Evolutionary conservation across 2,888 invertebrate genomes (phyloP), one percentile per base, ranked within the genome.

Genomic region (Lasioglossum morio): DNA sequence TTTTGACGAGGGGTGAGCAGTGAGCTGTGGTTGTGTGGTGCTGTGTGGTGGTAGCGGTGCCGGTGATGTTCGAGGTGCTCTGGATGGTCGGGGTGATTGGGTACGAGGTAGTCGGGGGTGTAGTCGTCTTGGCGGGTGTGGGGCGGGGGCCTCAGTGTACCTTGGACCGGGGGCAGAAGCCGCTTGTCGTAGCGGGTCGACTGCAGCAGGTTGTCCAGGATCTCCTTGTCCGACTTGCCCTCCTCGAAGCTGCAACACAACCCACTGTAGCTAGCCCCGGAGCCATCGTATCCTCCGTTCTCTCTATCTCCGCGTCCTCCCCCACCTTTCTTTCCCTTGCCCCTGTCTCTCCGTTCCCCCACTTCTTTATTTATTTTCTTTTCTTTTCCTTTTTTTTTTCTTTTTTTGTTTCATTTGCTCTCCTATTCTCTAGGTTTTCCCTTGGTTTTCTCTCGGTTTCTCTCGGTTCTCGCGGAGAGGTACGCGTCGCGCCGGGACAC

Each of bases 171-270:
- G 94, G 98, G 98, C 94, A 98, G 96, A 95, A 98, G 97, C 96
- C 98, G 97, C 96, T 98, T 98, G 96, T 98, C 98, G 96, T 98
- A 98, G 96, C 98, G 97, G 95, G 97, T 97, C 94, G 97, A 97
- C 96, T 97, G 97, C 95, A 98, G 96, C 94, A 98, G 97, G 96
- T 98, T 97, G 97, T 98, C 98, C 96, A 98, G 96, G 95, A 98
- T 98, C 96, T 98, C 98, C 96, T 98, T 98, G 97, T 98, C 98
- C 95, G 98, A 98, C 96, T 98, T 98, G 93, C 98, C 98, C 96
- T 98, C 98, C 95, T 98, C 98, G 96, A 98, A 98, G 96, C 98
- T 98, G 96, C 81, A 96, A 96, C 93, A 94, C 86, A 93, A 93
- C 87, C 88, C 81, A 91, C 79, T 91, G 84, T 91, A 88, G 88